These are phyloP conservation scores for Graptemys geographica DNA, from an alignment of 2,797 vertebrate species.

Conservation along the genomic window DNA sequence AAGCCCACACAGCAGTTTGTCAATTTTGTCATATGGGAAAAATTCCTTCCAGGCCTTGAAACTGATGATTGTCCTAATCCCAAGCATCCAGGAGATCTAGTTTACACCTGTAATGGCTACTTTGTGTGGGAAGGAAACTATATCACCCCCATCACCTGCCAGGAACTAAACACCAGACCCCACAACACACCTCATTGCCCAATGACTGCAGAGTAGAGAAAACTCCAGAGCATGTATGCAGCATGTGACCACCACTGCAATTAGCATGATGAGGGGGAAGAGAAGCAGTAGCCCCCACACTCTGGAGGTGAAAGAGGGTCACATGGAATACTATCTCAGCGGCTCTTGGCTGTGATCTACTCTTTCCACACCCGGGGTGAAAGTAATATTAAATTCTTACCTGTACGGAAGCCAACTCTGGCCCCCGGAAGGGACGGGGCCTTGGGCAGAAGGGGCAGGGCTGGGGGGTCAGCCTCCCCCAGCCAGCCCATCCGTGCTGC, in stretches of 20 bases:
- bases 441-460: too few species aligned
- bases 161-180: background rate
- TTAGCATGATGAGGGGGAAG: background rate
- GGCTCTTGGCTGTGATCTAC: too few species aligned
- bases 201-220: accelerated
- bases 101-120: background rate
- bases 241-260: background rate
- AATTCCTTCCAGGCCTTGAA: background rate
- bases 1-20: background rate
- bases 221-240: background rate
- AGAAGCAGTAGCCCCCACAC: background rate
- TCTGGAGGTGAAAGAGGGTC: background rate
- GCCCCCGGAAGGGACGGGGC: too few species aligned
- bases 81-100: background rate
- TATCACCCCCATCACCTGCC: background rate
- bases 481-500: too few species aligned
- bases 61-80: background rate
- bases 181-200: background rate
- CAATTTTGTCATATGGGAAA: background rate
- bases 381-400: too few species aligned
- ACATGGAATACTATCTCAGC: too few species aligned
- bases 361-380: too few species aligned
- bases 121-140: background rate
- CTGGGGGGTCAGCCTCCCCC: too few species aligned
- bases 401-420: too few species aligned